phyloP scores from a whole-genome alignment of 2,113 vertebrate species.

The Rhegmatorhina hoffmannsi region DNA sequence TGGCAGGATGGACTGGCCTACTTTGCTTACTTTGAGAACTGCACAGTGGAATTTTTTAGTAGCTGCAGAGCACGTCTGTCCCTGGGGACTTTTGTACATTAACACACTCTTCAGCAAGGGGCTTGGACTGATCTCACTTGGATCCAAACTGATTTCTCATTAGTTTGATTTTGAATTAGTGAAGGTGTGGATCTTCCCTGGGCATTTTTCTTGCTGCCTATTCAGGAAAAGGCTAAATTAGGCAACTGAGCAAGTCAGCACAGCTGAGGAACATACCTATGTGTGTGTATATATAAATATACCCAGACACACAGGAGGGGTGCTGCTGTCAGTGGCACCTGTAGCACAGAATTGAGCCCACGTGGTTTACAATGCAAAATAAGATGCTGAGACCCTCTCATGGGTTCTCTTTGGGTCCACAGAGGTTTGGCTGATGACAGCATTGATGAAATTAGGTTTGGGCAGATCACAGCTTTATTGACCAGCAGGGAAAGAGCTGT shows the following conservation, averaged over 20 bases:
- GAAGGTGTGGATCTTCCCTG: neutral
- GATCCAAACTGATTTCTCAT: neutral
- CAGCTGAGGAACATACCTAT: fast-evolving
- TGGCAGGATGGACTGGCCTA: neutral
- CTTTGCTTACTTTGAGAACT: conserved; percentile 32
- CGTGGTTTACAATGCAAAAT: neutral
- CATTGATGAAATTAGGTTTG: neutral
- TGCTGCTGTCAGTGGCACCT: neutral
- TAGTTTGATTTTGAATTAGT: neutral
- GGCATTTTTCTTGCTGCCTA: neutral
- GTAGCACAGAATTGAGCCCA: neutral
- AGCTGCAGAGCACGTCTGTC: neutral
- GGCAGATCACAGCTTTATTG: neutral
- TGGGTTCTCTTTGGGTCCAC: neutral
- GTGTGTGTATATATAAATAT: neutral
- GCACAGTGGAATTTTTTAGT: conserved; percentile 18
- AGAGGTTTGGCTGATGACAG: neutral
- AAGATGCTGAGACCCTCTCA: neutral
- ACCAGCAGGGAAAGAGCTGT: neutral
- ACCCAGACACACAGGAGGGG: neutral
- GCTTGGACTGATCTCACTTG: neutral
- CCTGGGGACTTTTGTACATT: neutral
- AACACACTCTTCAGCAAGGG: neutral
- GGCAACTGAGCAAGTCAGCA: neutral
- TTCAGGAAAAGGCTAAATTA: neutral